These are phyloP conservation scores for Polypedilum vanderplanki DNA, from an alignment of 1,140 invertebrate genomes.

Conservation along the genomic window DNA sequence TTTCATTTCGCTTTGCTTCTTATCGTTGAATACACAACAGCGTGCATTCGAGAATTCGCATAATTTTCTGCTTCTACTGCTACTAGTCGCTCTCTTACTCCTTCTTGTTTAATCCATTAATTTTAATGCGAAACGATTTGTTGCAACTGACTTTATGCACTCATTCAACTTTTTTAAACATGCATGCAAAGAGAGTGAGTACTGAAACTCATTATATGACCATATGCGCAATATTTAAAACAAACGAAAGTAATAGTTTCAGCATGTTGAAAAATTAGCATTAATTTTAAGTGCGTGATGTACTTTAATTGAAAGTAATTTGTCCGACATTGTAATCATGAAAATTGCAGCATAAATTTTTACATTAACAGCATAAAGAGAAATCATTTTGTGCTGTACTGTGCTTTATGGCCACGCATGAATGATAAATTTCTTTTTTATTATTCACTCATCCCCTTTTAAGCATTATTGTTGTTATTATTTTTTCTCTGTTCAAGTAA, in stretches of 20 bases:
- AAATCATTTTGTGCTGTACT: background rate
- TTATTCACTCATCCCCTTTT: background rate
- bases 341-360: constrained; percentile 19
- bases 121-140: constrained; percentile 24
- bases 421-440: constrained; percentile 5
- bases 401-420: background rate
- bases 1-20: background rate
- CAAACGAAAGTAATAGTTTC: background rate
- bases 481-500: background rate
- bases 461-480: background rate
- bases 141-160: constrained; percentile 19
- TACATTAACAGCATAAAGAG: background rate
- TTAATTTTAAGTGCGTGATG: constrained; percentile 22
- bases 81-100: background rate
- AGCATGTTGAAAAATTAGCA: background rate
- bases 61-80: background rate
- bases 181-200: background rate
- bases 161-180: background rate
- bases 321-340: constrained; percentile 23
- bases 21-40: background rate
- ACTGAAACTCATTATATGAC: background rate
- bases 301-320: constrained; percentile 28
- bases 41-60: background rate
- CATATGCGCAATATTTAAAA: background rate
- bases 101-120: constrained; percentile 14